Evolutionary conservation across 2,888 invertebrate species (phyloP).

Genomic region (Marasmarcha lunaedactyla): DNA sequence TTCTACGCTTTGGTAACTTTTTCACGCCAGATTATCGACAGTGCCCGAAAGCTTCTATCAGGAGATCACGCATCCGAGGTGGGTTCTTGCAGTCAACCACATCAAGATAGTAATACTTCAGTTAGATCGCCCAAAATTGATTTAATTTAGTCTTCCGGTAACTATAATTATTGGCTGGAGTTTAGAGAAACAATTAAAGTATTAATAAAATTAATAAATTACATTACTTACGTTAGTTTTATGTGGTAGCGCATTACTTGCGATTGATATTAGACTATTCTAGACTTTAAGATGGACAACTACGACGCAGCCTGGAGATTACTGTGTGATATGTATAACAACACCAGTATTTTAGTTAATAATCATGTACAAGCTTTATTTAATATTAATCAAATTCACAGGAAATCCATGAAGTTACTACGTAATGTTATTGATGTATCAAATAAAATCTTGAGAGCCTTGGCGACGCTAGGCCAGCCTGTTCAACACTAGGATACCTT

Average conservation of each 20-base stretch:
- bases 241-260: conserved; percentile 11
- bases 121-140: conserved; percentile 12
- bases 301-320: conserved; percentile 11
- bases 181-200: conserved; percentile 8
- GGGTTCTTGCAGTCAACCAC: conserved; percentile 2
- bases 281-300: conserved; percentile 11
- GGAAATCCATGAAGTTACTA: conserved; percentile 11
- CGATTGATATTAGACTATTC: conserved; percentile 12
- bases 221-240: conserved; percentile 12
- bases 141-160: conserved; percentile 10
- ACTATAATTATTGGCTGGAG: conserved; percentile 13
- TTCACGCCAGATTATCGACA: conserved; percentile 4
- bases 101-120: conserved; percentile 3
- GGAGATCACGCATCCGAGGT: background rate
- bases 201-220: conserved; percentile 11
- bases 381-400: conserved; percentile 11
- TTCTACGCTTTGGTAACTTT: conserved; percentile 8
- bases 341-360: conserved; percentile 13
- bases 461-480: conserved; percentile 9
- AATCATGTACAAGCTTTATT: conserved; percentile 18
- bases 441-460: conserved; percentile 3
- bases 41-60: conserved; percentile 1
- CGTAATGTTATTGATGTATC: conserved; percentile 9
- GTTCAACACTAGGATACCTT: conserved; percentile 11
- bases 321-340: conserved; percentile 12